Evolutionary conservation across 2,888 invertebrate genomes (phyloP).

Genomic region (Bursaphelenchus okinawaensis): DNA sequence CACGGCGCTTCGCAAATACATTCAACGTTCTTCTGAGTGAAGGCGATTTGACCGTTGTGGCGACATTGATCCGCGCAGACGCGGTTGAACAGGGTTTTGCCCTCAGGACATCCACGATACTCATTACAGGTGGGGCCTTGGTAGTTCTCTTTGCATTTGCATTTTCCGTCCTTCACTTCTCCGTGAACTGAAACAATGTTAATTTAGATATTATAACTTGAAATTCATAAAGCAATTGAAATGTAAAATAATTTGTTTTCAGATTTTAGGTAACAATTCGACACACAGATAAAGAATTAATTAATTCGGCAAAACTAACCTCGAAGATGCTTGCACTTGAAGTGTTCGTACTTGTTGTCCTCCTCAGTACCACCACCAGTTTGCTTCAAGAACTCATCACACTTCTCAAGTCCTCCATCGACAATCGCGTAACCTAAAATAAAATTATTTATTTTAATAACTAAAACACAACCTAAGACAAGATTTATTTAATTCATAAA

Average conservation of each 20-base stretch:
- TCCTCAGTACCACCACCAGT: constrained; percentile 26
- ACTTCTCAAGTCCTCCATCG: constrained; percentile 46
- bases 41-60: constrained; percentile 48
- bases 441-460: too few relatives aligned
- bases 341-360: constrained; percentile 40
- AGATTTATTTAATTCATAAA: too few relatives aligned
- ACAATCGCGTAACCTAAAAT: constrained; percentile 41
- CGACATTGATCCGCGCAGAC: constrained; percentile 48
- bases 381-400: constrained; percentile 33
- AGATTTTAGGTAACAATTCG: too few relatives aligned
- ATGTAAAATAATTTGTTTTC: constrained; percentile 13
- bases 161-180: constrained; percentile 33
- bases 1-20: constrained; percentile 53
- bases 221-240: background rate
- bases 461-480: too few relatives aligned
- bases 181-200: constrained; percentile 34
- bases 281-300: too few relatives aligned
- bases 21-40: constrained; percentile 45
- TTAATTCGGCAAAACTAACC: constrained; percentile 23
- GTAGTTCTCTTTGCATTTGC: constrained; percentile 42
- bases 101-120: constrained; percentile 40
- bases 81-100: constrained; percentile 31
- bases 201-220: too few relatives aligned
- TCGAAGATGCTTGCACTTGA: constrained; percentile 48
- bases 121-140: constrained; percentile 50